Evolutionary conservation across 2,797 vertebrate genomes (phyloP), one percentile per base, ranked within the genome.

Genomic region (Denticeps clupeoides): DNA sequence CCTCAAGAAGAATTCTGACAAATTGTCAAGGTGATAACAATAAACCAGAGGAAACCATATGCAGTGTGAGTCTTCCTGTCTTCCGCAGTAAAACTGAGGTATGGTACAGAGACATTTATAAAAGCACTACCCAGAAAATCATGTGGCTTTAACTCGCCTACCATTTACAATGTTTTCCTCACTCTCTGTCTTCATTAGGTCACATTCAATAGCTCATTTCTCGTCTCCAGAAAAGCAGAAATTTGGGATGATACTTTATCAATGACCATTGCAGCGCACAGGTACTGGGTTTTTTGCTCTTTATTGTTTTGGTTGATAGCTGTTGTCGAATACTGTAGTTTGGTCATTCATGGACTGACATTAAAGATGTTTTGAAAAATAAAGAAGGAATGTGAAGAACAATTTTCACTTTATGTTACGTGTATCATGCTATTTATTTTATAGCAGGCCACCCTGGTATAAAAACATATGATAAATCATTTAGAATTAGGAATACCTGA

Each of bases 61-160:
- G 81, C 40, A 35, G 62, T 0, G 23, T 84, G 58, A 82, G 60
- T 58, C 70, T 19, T 33, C 80, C 80, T 10, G 73, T 82, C 37
- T 82, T 67, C 11, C 71, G 60, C 41, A 75, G 80, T 45, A 8
- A 21, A 47, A 58, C 68, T 5, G 0, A 1, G 1, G 80, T 82
- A 52, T 38, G 35, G 21, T 37, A 29, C 11, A 3, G n/a, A 31
- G 28, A 9, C n/a, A 5, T 28, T 12, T 4, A 5, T n/a, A 6
- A 28, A 12, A 2, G 7, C 24, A 4, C 23, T 7, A 6, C 24
- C 24, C 24, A 7, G 6, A 5, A 24, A 24, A 24, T 5, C 5
- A 6, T 7, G 4, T 24, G 1, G 23, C 24, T 24, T 5, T 5
- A 19, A 19, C 18, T 18, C 19, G 18, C 19, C 18, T 2, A 19